Evolutionary conservation across 92 coral and sea anemone species (phyloP).

Genomic region (Palythoa grandiflora): DNA sequence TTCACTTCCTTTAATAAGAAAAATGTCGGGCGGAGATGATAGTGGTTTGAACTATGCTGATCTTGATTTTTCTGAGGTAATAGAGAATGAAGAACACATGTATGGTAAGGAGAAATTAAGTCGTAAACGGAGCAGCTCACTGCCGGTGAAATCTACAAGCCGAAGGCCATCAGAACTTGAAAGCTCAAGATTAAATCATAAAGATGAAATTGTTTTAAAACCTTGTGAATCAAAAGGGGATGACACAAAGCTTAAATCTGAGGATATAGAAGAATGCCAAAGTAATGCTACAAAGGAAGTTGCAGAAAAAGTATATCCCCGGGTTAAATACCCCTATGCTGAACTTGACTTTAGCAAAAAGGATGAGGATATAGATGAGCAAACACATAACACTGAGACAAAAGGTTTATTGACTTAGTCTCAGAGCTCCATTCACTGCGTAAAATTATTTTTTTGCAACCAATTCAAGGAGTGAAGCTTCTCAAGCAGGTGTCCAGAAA

Average conservation of each 20-base stretch:
- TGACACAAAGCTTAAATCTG: neutral
- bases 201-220: neutral
- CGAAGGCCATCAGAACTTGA: neutral
- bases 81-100: neutral
- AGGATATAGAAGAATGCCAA: neutral
- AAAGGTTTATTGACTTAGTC: neutral
- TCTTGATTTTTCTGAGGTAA: constrained; percentile 15
- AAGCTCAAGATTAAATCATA: neutral
- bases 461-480: neutral
- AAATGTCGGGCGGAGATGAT: neutral
- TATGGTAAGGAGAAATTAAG: constrained; percentile 3
- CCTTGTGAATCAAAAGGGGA: neutral
- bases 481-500: neutral
- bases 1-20: constrained; percentile 28
- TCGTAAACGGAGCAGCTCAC: constrained; percentile 30
- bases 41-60: constrained; percentile 23
- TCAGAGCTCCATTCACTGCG: neutral
- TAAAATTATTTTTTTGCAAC: neutral
- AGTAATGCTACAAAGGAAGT: neutral
- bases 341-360: constrained; percentile 41
- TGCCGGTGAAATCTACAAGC: constrained; percentile 7
- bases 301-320: neutral
- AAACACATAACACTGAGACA: neutral
- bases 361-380: neutral
- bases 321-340: constrained; percentile 33